A percentile compares a stretch with the other conserved stretches of the same genome.
These are phyloP conservation scores for Nymphicus hollandicus DNA, from an alignment of 2,113 vertebrate species.

Conservation along the genomic window DNA sequence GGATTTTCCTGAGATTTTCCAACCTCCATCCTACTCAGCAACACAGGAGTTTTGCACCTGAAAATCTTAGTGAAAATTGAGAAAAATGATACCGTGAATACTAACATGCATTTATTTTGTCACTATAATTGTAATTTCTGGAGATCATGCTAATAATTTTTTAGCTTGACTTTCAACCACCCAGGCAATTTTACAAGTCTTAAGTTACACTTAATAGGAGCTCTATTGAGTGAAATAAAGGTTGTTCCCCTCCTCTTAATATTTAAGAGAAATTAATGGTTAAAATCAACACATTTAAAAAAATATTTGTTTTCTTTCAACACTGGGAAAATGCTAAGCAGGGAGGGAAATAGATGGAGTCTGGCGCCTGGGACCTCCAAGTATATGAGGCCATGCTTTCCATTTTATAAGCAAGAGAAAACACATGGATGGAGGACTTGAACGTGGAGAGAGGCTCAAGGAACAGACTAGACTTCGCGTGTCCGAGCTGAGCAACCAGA, in stretches of 20 bases:
- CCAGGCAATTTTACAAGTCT: background rate
- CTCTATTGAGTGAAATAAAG: background rate
- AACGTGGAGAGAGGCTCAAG: background rate
- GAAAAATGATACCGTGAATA: background rate
- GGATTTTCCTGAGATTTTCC: background rate
- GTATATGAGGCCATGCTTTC: background rate
- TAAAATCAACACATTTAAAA: background rate
- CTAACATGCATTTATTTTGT: background rate
- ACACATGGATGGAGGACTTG: background rate
- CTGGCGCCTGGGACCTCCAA: background rate
- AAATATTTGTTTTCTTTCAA: background rate
- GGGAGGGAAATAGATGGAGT: background rate
- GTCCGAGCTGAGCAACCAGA: background rate
- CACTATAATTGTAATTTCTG: background rate
- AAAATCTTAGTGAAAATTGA: background rate
- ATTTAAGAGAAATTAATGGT: background rate
- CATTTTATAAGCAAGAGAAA: fast-evolving
- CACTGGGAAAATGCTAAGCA: background rate
- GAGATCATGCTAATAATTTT: background rate
- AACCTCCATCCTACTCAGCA: background rate
- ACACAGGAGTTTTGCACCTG: background rate
- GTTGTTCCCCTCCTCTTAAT: background rate
- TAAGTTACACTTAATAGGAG: background rate
- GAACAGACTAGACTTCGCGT: background rate
- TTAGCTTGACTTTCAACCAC: background rate